Conservation (phyloP, 2,113 vertebrate genomes). For the Gymnogyps californianus region DNA sequence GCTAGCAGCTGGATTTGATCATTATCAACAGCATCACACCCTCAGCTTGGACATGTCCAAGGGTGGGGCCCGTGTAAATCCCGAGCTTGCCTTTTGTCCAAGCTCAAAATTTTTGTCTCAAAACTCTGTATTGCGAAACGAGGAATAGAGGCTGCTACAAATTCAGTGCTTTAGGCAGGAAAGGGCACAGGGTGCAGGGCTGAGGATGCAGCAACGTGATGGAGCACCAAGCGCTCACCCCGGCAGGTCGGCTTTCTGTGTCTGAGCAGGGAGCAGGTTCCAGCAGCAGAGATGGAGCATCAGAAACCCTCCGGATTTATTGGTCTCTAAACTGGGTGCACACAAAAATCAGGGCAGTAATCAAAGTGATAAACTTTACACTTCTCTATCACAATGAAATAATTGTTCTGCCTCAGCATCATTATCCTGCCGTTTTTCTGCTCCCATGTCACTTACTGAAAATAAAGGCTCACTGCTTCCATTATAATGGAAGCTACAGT, state of each 20-base stretch:
- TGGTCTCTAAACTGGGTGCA: background rate
- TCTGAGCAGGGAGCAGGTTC: background rate
- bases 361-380: conserved; percentile 16
- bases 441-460: conserved; percentile 36
- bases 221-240: background rate
- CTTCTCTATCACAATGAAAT: conserved; percentile 26
- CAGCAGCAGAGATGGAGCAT: background rate
- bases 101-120: background rate
- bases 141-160: background rate
- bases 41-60: background rate
- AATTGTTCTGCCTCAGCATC: conserved; percentile 48
- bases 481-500: conserved; percentile 48
- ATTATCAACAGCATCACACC: background rate
- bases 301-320: background rate
- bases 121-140: background rate
- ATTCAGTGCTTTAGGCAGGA: fast-evolving
- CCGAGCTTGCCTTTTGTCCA: background rate
- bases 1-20: conserved; percentile 34
- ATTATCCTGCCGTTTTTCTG: conserved; percentile 32
- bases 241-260: background rate
- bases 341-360: background rate
- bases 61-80: conserved; percentile 2
- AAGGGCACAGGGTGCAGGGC: background rate
- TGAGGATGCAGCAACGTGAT: background rate
- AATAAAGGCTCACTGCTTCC: conserved; percentile 46